phyloP scores from a whole-genome alignment of 1,140 invertebrate species.

The Drosophila eugracilis region DNA sequence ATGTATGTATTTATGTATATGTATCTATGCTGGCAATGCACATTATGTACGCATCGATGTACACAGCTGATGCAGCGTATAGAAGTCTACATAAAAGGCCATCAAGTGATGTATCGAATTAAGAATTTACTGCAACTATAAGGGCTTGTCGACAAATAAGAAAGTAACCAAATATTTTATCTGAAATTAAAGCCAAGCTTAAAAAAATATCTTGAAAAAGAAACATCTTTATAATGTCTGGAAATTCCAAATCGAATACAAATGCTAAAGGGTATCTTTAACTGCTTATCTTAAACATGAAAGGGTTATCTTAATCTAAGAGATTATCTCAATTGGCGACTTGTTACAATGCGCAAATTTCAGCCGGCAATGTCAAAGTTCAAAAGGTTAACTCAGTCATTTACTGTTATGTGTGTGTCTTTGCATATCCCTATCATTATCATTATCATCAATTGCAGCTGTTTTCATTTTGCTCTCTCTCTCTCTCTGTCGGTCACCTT shows the following conservation, averaged over 20 bases:
- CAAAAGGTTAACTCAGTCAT: slow-evolving; percentile 38
- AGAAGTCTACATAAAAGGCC: background rate
- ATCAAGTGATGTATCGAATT: background rate
- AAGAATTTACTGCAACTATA: background rate
- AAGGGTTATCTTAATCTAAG: background rate
- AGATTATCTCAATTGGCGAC: background rate
- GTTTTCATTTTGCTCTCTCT: slow-evolving; percentile 22
- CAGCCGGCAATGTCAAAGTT: slow-evolving; percentile 32
- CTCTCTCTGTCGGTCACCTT: background rate
- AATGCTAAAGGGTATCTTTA: too few relatives aligned
- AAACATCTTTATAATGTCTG: background rate
- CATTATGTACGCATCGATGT: background rate
- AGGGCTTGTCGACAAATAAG: too few relatives aligned
- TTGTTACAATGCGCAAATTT: background rate
- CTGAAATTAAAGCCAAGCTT: background rate
- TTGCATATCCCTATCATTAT: slow-evolving; percentile 28
- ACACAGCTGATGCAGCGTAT: slow-evolving; percentile 5
- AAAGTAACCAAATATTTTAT: background rate
- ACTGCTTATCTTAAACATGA: too few relatives aligned
- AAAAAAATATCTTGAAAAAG: background rate
- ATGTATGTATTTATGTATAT: slow-evolving; percentile 17
- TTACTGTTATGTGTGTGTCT: slow-evolving; percentile 5
- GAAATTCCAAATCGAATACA: too few relatives aligned
- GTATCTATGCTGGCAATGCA: slow-evolving; percentile 6
- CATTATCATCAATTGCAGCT: slow-evolving; percentile 48